Evolutionary conservation across 2,113 vertebrate species (phyloP).

Genomic region (Neotragus moschatus): DNA sequence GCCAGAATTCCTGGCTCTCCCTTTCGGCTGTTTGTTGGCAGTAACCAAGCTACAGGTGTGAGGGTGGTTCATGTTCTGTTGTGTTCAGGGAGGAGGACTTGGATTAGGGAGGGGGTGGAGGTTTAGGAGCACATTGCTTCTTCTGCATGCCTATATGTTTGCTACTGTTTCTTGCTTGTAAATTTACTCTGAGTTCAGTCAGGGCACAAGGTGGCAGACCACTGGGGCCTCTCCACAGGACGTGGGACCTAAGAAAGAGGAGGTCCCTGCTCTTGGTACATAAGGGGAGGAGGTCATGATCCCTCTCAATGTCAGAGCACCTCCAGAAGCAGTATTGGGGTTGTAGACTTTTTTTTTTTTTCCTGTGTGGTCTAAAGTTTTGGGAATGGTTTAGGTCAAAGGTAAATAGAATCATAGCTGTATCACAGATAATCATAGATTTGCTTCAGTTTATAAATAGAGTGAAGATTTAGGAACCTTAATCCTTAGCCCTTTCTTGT

Average conservation of each 20-base stretch:
- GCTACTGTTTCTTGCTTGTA: neutral
- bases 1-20: neutral
- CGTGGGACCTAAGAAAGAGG: neutral
- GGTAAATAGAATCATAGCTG: neutral
- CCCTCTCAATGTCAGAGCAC: neutral
- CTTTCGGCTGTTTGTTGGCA: slow-evolving; percentile 17
- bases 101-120: neutral
- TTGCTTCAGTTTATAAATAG: neutral
- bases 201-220: neutral
- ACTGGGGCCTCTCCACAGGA: neutral
- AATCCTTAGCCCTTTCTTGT: neutral
- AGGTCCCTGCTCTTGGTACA: neutral
- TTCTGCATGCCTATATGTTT: neutral
- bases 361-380: neutral
- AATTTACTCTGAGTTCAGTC: neutral
- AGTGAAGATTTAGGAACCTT: neutral
- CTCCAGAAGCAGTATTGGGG: neutral
- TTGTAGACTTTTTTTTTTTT: neutral
- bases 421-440: neutral
- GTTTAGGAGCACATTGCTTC: neutral
- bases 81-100: neutral
- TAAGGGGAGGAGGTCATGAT: neutral
- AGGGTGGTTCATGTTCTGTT: neutral
- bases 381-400: neutral
- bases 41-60: slow-evolving; percentile 40